phyloP scores from a whole-genome alignment of 2,113 vertebrate species.

The Hucho hucho region DNA sequence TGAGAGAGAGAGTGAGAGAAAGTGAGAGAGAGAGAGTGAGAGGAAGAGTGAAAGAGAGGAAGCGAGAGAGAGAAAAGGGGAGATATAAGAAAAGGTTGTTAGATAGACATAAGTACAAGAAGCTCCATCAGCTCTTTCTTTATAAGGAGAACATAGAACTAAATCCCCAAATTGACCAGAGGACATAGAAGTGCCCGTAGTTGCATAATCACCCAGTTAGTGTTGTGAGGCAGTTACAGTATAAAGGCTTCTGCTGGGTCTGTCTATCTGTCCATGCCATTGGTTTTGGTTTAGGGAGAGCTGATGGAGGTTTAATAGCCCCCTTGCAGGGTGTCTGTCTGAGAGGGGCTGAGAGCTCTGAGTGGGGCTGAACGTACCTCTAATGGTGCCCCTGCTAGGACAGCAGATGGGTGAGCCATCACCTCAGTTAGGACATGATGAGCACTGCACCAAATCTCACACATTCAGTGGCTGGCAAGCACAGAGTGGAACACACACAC shows the following conservation, averaged over 20 bases:
- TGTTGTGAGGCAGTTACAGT: neutral
- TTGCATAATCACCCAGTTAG: too few relatives aligned
- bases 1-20: too few relatives aligned
- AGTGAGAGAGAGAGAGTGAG: too few relatives aligned
- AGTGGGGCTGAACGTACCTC: neutral
- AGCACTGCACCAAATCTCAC: neutral
- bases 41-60: neutral
- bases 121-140: neutral
- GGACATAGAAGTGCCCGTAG: too few relatives aligned
- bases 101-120: neutral
- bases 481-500: conserved; percentile 2
- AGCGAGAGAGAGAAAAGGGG: neutral
- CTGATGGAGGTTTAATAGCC: conserved; percentile 20
- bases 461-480: neutral
- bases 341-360: neutral
- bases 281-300: neutral
- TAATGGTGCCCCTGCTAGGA: conserved; percentile 18
- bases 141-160: too few relatives aligned
- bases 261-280: neutral
- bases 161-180: too few relatives aligned
- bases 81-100: neutral
- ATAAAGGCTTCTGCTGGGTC: neutral
- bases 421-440: neutral
- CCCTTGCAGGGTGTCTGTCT: conserved; percentile 1
- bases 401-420: conserved; percentile 8